Conservation (phyloP, 2,888 invertebrate genomes). For the Leucania comma region DNA sequence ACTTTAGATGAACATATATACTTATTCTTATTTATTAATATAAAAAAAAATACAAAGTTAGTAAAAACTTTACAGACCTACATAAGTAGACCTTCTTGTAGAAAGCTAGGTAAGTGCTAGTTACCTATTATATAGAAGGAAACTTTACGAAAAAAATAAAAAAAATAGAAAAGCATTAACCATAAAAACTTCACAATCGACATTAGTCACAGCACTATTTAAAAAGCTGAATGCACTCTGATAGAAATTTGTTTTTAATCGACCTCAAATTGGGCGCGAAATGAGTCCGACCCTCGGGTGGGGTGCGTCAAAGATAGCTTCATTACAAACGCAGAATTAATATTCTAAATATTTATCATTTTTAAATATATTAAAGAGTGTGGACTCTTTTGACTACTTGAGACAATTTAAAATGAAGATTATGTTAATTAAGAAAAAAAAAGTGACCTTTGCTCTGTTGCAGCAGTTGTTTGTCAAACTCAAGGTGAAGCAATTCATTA, state of each 20-base stretch:
- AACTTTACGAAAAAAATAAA: neutral
- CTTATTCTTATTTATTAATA: no score
- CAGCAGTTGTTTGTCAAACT: slow-evolving; percentile 4
- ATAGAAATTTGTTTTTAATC: slow-evolving; percentile 90
- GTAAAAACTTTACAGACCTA: no score
- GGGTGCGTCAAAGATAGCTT: slow-evolving; percentile 79
- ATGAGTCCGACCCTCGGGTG: slow-evolving; percentile 85
- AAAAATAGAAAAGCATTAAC: neutral
- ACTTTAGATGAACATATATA: no score
- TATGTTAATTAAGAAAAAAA: slow-evolving; percentile 5
- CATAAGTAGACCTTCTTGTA: no score
- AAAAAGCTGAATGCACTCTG: slow-evolving; percentile 85
- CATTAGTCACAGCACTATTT: slow-evolving; percentile 73
- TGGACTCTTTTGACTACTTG: slow-evolving; percentile 25
- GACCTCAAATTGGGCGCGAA: slow-evolving; percentile 90
- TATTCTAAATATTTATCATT: slow-evolving; percentile 64
- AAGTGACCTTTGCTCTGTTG: neutral
- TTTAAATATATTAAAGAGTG: slow-evolving; percentile 49
- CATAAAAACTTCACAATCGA: slow-evolving; percentile 5
- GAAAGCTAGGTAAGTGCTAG: no score
- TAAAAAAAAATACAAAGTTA: no score
- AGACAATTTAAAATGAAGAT: neutral
- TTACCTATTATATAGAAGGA: no score
- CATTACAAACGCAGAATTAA: slow-evolving; percentile 84
- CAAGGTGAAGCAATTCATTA: slow-evolving; percentile 8